phyloP scores from a whole-genome alignment of 2,113 vertebrate genomes.

The Pseudopipra pipra region DNA sequence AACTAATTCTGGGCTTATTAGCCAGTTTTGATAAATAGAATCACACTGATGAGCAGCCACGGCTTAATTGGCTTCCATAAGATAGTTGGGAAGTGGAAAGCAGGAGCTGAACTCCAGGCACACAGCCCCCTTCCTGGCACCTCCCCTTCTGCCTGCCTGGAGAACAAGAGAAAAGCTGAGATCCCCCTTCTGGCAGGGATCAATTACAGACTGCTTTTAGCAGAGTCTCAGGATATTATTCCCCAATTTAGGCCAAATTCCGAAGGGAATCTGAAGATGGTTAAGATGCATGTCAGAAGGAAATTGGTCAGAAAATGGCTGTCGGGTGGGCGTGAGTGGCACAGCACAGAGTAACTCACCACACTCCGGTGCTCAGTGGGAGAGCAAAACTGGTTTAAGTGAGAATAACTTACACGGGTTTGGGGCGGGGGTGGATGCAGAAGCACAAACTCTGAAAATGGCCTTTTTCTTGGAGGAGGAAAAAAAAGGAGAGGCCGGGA shows the following conservation, averaged over 20 bases:
- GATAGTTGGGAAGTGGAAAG: neutral
- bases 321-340: neutral
- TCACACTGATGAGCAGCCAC: neutral
- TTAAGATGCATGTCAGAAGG: slow-evolving; percentile 9
- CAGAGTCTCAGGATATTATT: neutral
- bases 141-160: neutral
- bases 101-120: neutral
- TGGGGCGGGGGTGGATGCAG: neutral
- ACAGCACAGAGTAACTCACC: neutral
- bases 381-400: slow-evolving; percentile 26
- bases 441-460: slow-evolving; percentile 26
- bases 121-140: neutral
- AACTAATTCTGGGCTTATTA: neutral
- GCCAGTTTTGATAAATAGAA: neutral
- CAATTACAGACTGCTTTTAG: neutral
- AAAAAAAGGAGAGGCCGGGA: neutral
- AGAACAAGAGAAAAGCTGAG: neutral
- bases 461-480: neutral
- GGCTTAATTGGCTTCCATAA: neutral
- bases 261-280: neutral
- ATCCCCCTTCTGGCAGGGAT: neutral
- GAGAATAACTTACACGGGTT: neutral
- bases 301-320: slow-evolving; percentile 52
- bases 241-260: neutral
- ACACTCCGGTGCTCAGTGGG: neutral